A percentile compares a stretch with the other conserved stretches of the same genome.
Conservation (phyloP, 2,888 invertebrate genomes). For the Tinea pellionella region DNA sequence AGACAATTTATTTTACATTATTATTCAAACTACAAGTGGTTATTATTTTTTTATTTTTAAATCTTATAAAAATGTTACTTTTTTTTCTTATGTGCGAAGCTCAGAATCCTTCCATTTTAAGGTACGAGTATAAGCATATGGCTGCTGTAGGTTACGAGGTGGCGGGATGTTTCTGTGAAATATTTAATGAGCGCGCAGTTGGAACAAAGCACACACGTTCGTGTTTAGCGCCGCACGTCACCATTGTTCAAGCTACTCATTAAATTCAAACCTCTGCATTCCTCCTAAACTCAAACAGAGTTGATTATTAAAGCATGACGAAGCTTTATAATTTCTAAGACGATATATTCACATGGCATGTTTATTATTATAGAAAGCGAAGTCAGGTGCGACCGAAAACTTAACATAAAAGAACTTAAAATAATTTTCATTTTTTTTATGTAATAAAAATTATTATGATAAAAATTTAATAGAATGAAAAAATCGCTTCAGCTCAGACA, state of each 20-base stretch:
- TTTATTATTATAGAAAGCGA: background rate
- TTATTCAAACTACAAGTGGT: background rate
- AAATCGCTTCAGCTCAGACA: too few relatives aligned
- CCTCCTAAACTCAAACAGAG: constrained; percentile 4
- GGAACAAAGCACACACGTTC: constrained; percentile 43
- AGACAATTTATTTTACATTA: background rate
- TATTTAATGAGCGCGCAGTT: constrained; percentile 48
- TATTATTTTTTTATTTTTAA: too few relatives aligned
- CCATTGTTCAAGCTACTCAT: constrained; percentile 24
- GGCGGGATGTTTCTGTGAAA: constrained; percentile 29
- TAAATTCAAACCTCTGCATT: constrained; percentile 15
- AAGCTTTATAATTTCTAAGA: background rate
- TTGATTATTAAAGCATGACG: constrained; percentile 2
- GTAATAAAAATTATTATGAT: too few relatives aligned
- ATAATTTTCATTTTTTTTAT: too few relatives aligned
- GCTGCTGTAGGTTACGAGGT: background rate
- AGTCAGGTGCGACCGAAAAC: background rate
- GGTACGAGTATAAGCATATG: background rate
- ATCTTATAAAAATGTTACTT: too few relatives aligned
- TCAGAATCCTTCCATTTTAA: background rate
- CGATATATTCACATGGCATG: background rate
- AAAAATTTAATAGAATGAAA: too few relatives aligned
- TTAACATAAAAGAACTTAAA: background rate
- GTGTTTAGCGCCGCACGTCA: constrained; percentile 35
- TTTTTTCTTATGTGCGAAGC: background rate